Base-by-base conservation (phyloP, 2,797 vertebrate genomes). In the Syncerus caffer region DNA sequence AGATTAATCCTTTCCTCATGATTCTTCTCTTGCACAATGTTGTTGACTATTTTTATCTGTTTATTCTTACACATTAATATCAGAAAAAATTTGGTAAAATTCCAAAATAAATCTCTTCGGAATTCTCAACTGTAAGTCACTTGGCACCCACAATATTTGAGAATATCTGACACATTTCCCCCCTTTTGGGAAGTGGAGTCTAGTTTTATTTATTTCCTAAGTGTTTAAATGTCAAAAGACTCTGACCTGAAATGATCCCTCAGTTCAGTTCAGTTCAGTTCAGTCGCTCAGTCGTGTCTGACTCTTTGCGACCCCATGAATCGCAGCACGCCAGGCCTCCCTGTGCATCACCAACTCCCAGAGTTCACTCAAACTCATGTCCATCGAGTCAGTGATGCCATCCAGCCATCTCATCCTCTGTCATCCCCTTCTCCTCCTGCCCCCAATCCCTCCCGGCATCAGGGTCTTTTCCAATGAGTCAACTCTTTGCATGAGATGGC, bases 171-270 rank as follows among this genome's bases (percentile, higher is more conserved):
- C n/a, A 85, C 50, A 34, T 79, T 84, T 94, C 76, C 25, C 7
- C 10, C 45, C 67, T 95, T 78, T 76, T 27, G 11, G 45, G 3
- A 6, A 86, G n/a, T 34, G 7, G 5, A 64, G 2, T 38, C 19
- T 67, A 89, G 53, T 62, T 97, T 93, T 76, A 76, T 62, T 97
- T 83, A 62, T 71, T 82, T 80, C 10, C 1, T 92, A 82, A 62
- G 4, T 79, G 21, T 89, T 95, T 91, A 95, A 96, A 93, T 67
- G 19, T 92, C 38, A 96, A 97, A 97, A 95, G 95, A 96, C 13
- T 21, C 93, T 93, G 23, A 95, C 21, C 16, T 95, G 25, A 96
- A 95, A 57, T 47, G 8, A 78, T 78, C 27, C 47, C 25, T 89
- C 60, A 31, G 29, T 31, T 62, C 3, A 15, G 6, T 15, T 62